phyloP scores from a whole-genome alignment of 2,888 invertebrate genomes.

The Maniola hyperantus region DNA sequence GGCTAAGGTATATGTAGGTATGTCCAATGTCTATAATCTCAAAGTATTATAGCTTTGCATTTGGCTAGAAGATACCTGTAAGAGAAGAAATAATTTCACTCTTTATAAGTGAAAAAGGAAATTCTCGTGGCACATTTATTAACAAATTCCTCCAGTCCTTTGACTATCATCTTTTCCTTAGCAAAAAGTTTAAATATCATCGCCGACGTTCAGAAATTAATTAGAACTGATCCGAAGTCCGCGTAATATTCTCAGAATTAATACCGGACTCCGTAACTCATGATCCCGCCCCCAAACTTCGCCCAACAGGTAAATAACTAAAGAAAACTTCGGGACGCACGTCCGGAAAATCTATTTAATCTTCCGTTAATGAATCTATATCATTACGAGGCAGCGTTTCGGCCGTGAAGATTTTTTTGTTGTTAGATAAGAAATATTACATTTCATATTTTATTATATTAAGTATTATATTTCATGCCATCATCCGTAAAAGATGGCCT shows the following conservation, averaged over 20 bases:
- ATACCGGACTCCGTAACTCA: conserved; percentile 26
- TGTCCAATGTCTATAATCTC: too few relatives aligned
- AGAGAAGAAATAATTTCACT: too few relatives aligned
- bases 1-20: too few relatives aligned
- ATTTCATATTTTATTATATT: too few relatives aligned
- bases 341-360: conserved; percentile 36
- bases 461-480: too few relatives aligned
- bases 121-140: conserved; percentile 6
- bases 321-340: conserved; percentile 27
- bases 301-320: conserved; percentile 30
- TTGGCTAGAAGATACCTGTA: too few relatives aligned
- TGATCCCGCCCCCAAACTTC: conserved; percentile 23
- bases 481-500: too few relatives aligned
- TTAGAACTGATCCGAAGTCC: conserved; percentile 23
- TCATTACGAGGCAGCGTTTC: conserved; percentile 20
- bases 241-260: conserved; percentile 27
- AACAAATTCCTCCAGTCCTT: conserved; percentile 19
- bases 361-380: conserved; percentile 37
- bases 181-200: conserved; percentile 23
- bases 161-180: conserved; percentile 18
- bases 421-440: conserved; percentile 10
- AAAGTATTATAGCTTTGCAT: too few relatives aligned
- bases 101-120: background rate
- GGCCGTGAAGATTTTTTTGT: conserved; percentile 25
- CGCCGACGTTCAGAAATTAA: conserved; percentile 24